These are phyloP conservation scores for Sylvia atricapilla DNA, from an alignment of 2,113 vertebrate genomes.

Conservation along the genomic window DNA sequence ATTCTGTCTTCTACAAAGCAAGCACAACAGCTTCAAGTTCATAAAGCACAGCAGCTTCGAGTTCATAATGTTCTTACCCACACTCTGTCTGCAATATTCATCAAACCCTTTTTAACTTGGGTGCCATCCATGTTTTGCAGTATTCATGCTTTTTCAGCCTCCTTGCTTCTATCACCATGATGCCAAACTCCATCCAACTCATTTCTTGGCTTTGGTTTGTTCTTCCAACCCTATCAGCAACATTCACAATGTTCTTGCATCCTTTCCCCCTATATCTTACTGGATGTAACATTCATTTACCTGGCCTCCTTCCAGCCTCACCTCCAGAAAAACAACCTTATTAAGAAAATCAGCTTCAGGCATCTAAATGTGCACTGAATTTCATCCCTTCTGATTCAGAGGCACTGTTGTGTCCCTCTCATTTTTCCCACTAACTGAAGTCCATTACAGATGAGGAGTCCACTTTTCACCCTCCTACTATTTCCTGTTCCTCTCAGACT, in stretches of 20 bases:
- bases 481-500: background rate
- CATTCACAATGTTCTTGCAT: background rate
- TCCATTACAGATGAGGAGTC: background rate
- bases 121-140: slow-evolving; percentile 30
- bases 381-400: slow-evolving; percentile 4
- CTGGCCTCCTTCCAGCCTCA: background rate
- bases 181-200: background rate
- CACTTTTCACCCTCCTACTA: slow-evolving; percentile 18
- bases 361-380: background rate
- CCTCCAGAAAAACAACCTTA: background rate
- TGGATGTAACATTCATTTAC: background rate
- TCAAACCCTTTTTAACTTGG: slow-evolving; percentile 21
- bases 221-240: background rate
- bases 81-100: slow-evolving; percentile 26
- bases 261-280: background rate
- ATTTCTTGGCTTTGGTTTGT: background rate
- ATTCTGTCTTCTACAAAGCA: background rate
- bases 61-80: slow-evolving; percentile 30
- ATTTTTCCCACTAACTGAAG: background rate
- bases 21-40: slow-evolving; percentile 2
- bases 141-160: slow-evolving; percentile 12
- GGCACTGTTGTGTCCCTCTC: background rate
- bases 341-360: background rate
- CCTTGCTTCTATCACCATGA: background rate
- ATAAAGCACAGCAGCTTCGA: background rate